These are phyloP conservation scores for Frankliniella intonsa DNA, from an alignment of 2,888 invertebrate genomes.

Conservation along the genomic window DNA sequence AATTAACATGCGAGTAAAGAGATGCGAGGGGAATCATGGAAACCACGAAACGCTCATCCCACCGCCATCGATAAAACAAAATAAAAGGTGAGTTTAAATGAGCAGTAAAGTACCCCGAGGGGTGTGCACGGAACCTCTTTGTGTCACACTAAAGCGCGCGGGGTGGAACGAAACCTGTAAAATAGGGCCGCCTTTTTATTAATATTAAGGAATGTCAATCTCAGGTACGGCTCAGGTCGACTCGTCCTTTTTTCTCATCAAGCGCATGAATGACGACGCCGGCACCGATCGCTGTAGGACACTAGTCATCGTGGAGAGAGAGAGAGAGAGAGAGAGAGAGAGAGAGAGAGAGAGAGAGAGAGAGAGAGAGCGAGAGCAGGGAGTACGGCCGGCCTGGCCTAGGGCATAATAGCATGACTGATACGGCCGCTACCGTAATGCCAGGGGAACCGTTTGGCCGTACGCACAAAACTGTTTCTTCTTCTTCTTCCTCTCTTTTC, in stretches of 20 bases:
- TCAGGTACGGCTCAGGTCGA: neutral
- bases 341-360: neutral
- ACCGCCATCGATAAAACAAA: no score
- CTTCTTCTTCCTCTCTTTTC: neutral
- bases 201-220: neutral
- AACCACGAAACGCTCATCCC: no score
- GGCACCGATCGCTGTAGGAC: neutral
- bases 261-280: neutral
- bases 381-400: neutral
- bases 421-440: constrained; percentile 3
- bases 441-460: constrained; percentile 8
- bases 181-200: neutral
- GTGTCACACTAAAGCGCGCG: no score
- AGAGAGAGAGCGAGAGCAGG: neutral
- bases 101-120: no score
- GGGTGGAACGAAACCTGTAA: neutral
- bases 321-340: neutral
- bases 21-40: no score
- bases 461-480: constrained; percentile 5
- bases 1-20: no score
- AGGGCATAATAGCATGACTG: constrained; percentile 10
- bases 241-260: constrained; percentile 1
- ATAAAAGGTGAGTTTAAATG: no score
- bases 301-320: no score
- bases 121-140: no score